Conservation (phyloP, 2,797 vertebrate genomes). For the Benthosema pterotum region DNA sequence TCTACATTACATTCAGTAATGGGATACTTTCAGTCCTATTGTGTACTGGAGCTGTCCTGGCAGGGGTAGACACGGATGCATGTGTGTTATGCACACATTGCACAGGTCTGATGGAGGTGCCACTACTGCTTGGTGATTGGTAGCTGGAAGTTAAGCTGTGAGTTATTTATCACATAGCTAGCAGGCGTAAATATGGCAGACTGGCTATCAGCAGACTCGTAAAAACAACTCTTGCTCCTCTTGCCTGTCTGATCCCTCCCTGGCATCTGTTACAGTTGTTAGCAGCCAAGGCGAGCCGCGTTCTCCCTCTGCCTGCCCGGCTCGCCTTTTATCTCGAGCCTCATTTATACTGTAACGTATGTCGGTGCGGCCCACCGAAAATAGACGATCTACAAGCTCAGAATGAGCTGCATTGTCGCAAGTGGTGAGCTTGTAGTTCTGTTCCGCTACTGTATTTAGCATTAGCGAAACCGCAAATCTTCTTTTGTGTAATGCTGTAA, state of each 20-base stretch:
- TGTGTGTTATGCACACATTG: background rate
- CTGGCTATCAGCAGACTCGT: slow-evolving; percentile 51
- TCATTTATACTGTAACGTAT: too few species aligned
- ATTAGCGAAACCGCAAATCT: slow-evolving; percentile 42
- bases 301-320: slow-evolving; percentile 9
- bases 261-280: slow-evolving; percentile 49
- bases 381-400: too few species aligned
- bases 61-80: background rate
- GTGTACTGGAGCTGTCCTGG: slow-evolving; percentile 25
- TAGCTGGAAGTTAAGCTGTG: slow-evolving; percentile 37
- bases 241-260: slow-evolving; percentile 32
- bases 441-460: too few species aligned
- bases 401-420: too few species aligned
- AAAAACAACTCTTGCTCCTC: slow-evolving; percentile 50
- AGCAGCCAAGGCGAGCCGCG: slow-evolving; percentile 36
- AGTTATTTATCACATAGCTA: slow-evolving; percentile 58
- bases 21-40: slow-evolving; percentile 15
- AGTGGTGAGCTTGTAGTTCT: too few species aligned
- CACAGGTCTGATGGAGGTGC: slow-evolving; percentile 42
- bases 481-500: slow-evolving; percentile 60
- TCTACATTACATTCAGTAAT: background rate
- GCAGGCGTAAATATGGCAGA: slow-evolving; percentile 55
- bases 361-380: too few species aligned
- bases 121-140: slow-evolving; percentile 45
- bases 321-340: slow-evolving; percentile 44